Evolutionary conservation across 2,888 invertebrate genomes (phyloP), one percentile per base, ranked within the genome.

Genomic region (Aleiodes testaceus): DNA sequence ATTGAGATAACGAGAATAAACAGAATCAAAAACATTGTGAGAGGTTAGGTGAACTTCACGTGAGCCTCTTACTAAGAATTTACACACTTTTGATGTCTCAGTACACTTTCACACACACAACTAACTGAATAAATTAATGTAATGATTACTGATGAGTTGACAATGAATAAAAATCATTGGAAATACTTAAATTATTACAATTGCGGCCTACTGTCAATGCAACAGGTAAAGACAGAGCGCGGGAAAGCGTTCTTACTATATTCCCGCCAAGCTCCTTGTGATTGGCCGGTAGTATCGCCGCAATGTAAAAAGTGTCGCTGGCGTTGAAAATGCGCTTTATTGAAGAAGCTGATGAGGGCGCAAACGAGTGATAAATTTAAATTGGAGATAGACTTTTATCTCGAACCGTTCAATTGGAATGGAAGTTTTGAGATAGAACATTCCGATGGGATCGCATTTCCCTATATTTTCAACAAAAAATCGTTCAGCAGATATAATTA

Each of bases 401-500:
- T n/a, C n/a, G n/a, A n/a, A n/a, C n/a, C n/a, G n/a, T n/a, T n/a
- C n/a, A n/a, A 26, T 26, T 26, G 4, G 4, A 26, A 26, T 26
- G 26, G 3, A 26, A 26, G 26, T 26, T 26, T 26, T 2, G 26
- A 26, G 26, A 26, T 26, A 26, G 26, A 26, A 5, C 26, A 5
- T 26, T 26, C 5, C 26, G 26, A 26, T 26, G 26, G 26, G 4
- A 26, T 26, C 26, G 26, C 26, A 26, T 26, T 26, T 26, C 26
- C 26, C 26, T 26, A 26, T 26, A 26, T 26, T 26, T 26, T 26
- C 3, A 26, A 26, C 26, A 26, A 26, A 26, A 67, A 47, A 47
- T 16, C 61, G 52, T 22, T 20, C 49, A 61, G 59, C 11, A 64
- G 49, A 70, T 66, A 66, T 70, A 70, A 70, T 70, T 70, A 70